Evolutionary conservation across 1,140 invertebrate species (phyloP).

Genomic region (Lucilia cuprina): DNA sequence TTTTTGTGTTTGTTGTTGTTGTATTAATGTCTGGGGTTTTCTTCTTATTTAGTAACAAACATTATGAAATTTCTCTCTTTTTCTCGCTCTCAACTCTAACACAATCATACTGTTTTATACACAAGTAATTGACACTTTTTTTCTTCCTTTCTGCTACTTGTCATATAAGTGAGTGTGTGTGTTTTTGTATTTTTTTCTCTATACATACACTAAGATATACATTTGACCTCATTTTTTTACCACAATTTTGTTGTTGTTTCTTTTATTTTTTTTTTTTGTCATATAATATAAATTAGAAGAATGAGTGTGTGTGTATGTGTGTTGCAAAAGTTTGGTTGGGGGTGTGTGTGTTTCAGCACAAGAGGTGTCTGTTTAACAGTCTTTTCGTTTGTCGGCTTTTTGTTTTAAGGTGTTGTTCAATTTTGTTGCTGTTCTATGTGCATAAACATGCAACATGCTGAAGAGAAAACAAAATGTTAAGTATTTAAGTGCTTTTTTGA

Average conservation of each 20-base stretch:
- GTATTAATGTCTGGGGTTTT: too few species aligned
- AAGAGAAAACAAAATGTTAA: neutral
- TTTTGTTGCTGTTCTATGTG: neutral
- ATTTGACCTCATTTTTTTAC: conserved; percentile 3
- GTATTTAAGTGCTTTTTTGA: conserved; percentile 23
- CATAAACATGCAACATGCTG: conserved; percentile 26
- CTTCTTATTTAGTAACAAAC: too few species aligned
- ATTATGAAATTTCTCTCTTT: too few species aligned
- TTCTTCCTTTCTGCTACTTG: neutral
- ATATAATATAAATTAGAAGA: too few species aligned
- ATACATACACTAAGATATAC: neutral
- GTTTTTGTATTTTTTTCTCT: neutral
- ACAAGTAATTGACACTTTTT: conserved; percentile 4
- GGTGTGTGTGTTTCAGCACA: neutral
- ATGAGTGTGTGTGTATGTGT: neutral
- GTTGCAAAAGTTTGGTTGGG: too few species aligned
- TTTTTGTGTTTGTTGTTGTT: too few species aligned
- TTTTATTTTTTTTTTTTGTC: neutral
- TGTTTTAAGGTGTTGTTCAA: neutral
- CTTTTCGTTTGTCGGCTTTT: neutral
- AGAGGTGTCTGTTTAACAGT: neutral
- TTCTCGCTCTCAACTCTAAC: too few species aligned
- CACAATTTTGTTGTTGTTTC: neutral
- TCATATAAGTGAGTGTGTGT: neutral
- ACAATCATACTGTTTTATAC: too few species aligned